Base-by-base conservation (phyloP, 2,797 vertebrate species). In the Anas bahamensis region DNA sequence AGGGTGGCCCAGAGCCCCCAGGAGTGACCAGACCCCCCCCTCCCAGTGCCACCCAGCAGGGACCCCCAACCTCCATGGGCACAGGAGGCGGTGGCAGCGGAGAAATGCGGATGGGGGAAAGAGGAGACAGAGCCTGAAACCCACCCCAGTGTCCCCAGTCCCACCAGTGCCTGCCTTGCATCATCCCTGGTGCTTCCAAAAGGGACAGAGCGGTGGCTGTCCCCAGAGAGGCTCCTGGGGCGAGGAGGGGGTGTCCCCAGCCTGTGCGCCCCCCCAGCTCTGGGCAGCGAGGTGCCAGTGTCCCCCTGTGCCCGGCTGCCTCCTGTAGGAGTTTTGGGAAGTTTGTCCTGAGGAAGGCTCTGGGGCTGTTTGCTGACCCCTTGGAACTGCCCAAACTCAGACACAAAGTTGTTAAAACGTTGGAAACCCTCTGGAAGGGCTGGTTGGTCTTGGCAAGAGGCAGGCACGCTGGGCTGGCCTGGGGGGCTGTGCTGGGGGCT, bases 361-460 rank as follows among this genome's bases (percentile, higher is more conserved):
- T 4, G 22, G 42, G 1, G 1, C 48, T 57, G 29, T 71, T n/a
- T 37, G 24, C 44, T 46, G 74, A 37, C 15, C 26, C 33, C 16
- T 9, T 0, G 1, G 42, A 50, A 5, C 6, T 41, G 14, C 24
- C 10, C 8, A 0, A 0, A 76, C 6, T 59, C 28, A 35, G 50
- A 60, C 63, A 64, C 24, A 13, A 64, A 37, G 26, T 23, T 18
- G 17, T 50, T 28, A 64, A 78, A 78, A 71, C 15, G 26, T 0
- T 5, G 18, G 52, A 33, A 61, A 64, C 41, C 41, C 11, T 37
- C 50, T 35, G 17, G 41, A 74, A 75, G 10, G 21, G 12, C 17
- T n/a, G 12, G 3, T 83, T 52, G n/a, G 15, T 3, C 6, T 7
- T 63, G 48, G 41, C 0, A 0, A 13, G 33, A 11, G 23, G 5